Percentiles rank a stretch among this genome's conserved stretches.
phyloP scores from a whole-genome alignment of 2,113 vertebrate genomes.

The Vanacampus margaritifer region DNA sequence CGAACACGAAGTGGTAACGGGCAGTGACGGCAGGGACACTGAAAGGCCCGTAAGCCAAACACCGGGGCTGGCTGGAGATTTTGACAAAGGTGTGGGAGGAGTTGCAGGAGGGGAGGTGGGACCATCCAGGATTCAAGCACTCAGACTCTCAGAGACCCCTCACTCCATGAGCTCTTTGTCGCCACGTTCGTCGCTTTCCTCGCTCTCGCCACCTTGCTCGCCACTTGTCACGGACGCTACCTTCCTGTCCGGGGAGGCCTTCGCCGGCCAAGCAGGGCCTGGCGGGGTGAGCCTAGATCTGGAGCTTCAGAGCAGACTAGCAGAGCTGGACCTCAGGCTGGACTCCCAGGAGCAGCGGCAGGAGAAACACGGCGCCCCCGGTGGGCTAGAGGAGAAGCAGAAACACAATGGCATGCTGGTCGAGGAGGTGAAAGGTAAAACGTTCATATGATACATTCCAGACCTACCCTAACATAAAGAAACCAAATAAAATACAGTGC shows the following conservation, averaged over 20 bases:
- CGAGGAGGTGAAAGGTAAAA: constrained; percentile 65
- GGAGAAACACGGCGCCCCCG: neutral
- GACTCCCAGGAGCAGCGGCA: constrained; percentile 44
- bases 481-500: neutral
- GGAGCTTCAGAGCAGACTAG: constrained; percentile 79
- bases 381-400: constrained; percentile 38
- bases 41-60: constrained; percentile 13
- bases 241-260: constrained; percentile 81
- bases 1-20: constrained; percentile 84
- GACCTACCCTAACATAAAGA: neutral
- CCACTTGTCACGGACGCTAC: constrained; percentile 79
- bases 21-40: constrained; percentile 24
- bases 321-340: constrained; percentile 75
- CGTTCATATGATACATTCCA: neutral
- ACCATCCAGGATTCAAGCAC: constrained; percentile 68
- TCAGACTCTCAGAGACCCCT: constrained; percentile 84
- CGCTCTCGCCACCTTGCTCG: constrained; percentile 91
- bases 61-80: neutral
- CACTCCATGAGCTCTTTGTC: constrained; percentile 89
- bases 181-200: constrained; percentile 92
- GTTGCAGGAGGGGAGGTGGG: constrained; percentile 26
- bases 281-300: constrained; percentile 74
- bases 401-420: constrained; percentile 21
- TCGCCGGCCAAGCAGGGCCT: constrained; percentile 71
- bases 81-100: neutral